A percentile compares a stretch with the other conserved stretches of the same genome.
phyloP scores from a whole-genome alignment of 2,113 vertebrate genomes.

The human region DNA sequence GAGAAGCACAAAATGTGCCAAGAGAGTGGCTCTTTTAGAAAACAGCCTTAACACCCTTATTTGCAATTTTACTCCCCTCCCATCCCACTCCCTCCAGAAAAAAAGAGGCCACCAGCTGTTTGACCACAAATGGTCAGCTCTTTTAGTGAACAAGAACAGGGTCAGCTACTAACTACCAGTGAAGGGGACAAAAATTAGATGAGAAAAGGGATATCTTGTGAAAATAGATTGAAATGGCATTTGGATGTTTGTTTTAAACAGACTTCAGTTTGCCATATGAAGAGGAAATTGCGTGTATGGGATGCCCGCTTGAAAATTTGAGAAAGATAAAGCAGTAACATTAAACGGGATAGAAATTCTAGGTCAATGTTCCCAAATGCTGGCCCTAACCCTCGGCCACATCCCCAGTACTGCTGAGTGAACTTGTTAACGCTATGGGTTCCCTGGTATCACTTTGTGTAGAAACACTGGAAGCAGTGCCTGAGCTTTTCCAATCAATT shows the following conservation, averaged over 20 bases:
- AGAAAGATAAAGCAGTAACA: neutral
- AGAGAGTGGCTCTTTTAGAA: neutral
- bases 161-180: neutral
- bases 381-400: neutral
- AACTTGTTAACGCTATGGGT: neutral
- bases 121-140: neutral
- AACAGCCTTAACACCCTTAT: neutral
- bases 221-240: neutral
- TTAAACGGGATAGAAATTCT: neutral
- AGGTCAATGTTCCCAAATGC: neutral
- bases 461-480: neutral
- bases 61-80: neutral
- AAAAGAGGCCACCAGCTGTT: neutral
- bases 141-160: neutral
- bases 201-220: neutral
- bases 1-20: neutral
- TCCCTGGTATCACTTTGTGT: neutral
- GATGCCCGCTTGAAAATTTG: neutral
- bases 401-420: neutral
- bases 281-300: neutral
- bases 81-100: no score
- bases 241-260: constrained; percentile 26
- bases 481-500: neutral
- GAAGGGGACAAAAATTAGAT: neutral
- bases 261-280: neutral